Base-by-base conservation (phyloP, 1,140 invertebrate genomes). In the Drosophila orena region DNA sequence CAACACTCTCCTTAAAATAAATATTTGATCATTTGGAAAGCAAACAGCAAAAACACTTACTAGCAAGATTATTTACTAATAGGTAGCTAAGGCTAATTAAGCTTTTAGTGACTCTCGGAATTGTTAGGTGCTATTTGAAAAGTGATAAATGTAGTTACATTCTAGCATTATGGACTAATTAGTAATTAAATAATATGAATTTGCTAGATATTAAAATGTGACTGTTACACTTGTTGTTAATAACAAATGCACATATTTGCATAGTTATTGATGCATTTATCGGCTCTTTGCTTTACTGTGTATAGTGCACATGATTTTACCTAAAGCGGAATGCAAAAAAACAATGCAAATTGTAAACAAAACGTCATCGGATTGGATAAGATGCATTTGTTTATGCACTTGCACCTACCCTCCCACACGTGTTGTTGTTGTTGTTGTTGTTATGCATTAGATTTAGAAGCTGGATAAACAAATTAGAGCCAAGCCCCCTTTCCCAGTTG, bases 391-490 rank as follows among this genome's bases (percentile, higher is more conserved):
- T 46, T 49, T 35, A 38, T 44, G 40, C 47, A 54, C 57, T 59
- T 40, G 52, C 54, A 71, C 37, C 44, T 54, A 40, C 47, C 46
- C 56, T 58, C 27, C 14, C 58, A 46, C 44, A 53, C 12, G 40
- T 38, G 7, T 49, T 44, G 40, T 53, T 73, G 34, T 68, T 66
- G 53, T 55, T 66, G 14, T 62, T 81, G 24, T 55, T 76, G 20
- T 64, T 81, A 35, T 77, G 79, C 74, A 81, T 81, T 79, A 57
- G 47, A 75, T 52, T 47, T 75, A 43, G 62, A 66, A 81, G 50
- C 50, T 50, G 58, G 65, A 81, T 81, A 86, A 88, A 88, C 83
- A 81, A 86, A 79, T 88, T 76, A 88, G 11, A 81, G 70, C 61
- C 83, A 77, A 77, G 83, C 75, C 83, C 83, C 81, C 75, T 69